Percentiles rank a stretch among this genome's conserved stretches.
Evolutionary conservation across 2,797 vertebrate genomes (phyloP).

Genomic region (Enteromius radiatus): DNA sequence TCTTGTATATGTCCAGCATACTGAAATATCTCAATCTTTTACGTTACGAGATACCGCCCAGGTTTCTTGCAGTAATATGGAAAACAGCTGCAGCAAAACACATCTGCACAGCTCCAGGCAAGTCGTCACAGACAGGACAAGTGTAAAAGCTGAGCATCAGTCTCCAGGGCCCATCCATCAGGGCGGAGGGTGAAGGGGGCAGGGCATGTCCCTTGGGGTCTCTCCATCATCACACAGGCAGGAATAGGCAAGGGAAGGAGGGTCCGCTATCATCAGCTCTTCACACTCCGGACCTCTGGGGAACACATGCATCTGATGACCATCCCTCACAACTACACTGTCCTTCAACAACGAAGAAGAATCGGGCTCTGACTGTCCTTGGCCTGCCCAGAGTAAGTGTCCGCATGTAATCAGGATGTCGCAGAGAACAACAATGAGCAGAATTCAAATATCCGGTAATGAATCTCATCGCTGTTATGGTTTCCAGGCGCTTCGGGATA

Average conservation of each 20-base stretch:
- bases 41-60: not conserved
- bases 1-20: not conserved
- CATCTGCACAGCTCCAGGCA: not conserved
- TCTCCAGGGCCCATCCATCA: slow-evolving; percentile 37
- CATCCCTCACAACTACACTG: not conserved
- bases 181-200: not conserved
- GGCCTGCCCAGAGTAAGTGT: not conserved
- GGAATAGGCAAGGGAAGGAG: slow-evolving; percentile 1
- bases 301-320: not conserved
- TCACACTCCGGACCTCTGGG: not conserved
- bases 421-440: not conserved
- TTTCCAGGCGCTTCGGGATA: not conserved
- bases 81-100: slow-evolving; percentile 6
- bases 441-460: slow-evolving; percentile 32
- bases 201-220: slow-evolving; percentile 21
- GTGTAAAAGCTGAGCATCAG: slow-evolving; percentile 18
- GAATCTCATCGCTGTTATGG: not conserved
- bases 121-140: not conserved
- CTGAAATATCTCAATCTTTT: not conserved
- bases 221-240: slow-evolving; percentile 12
- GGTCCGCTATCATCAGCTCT: slow-evolving; percentile 22
- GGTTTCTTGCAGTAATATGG: not conserved
- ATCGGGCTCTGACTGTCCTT: not conserved
- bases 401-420: slow-evolving; percentile 25
- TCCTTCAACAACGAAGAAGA: slow-evolving; percentile 31